Evolutionary conservation across 2,888 invertebrate species (phyloP).

Genomic region (Clistopyga incitator): DNA sequence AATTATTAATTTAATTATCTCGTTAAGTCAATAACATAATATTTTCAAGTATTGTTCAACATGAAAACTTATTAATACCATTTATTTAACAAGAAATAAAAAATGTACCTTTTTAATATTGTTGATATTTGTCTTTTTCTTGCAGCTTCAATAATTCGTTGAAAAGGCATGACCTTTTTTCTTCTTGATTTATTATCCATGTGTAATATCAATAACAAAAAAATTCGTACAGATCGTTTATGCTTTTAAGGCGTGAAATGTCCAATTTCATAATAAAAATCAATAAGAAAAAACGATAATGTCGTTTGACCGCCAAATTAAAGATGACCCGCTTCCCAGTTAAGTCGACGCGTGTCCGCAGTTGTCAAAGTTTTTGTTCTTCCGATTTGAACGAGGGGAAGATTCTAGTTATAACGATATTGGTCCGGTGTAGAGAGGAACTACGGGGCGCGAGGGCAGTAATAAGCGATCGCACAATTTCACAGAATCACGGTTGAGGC

Average conservation of each 20-base stretch:
- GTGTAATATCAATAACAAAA: too few species aligned
- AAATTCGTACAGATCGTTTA: not conserved
- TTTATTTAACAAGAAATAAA: not conserved
- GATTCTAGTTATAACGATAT: not conserved
- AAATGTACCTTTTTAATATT: not conserved
- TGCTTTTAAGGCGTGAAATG: not conserved
- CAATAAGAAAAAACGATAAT: constrained; percentile 1
- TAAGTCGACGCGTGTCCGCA: constrained; percentile 37
- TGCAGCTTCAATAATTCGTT: too few species aligned
- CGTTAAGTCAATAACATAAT: too few species aligned
- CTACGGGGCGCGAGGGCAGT: constrained; percentile 37
- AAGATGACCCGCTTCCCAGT: constrained; percentile 21
- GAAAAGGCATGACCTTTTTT: too few species aligned
- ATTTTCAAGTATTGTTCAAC: too few species aligned
- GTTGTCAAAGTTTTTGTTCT: constrained; percentile 63
- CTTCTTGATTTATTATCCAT: too few species aligned
- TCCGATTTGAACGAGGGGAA: constrained; percentile 27
- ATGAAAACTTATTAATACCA: too few species aligned
- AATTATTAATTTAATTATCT: too few species aligned
- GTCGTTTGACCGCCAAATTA: constrained; percentile 48
- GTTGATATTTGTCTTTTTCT: too few species aligned
- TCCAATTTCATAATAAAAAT: not conserved
- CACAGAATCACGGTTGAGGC: constrained; percentile 77
- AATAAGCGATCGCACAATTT: constrained; percentile 81
- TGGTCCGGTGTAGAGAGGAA: not conserved